Evolutionary conservation across 2,113 vertebrate species (phyloP).

Genomic region (Oreochromis tanganicae): DNA sequence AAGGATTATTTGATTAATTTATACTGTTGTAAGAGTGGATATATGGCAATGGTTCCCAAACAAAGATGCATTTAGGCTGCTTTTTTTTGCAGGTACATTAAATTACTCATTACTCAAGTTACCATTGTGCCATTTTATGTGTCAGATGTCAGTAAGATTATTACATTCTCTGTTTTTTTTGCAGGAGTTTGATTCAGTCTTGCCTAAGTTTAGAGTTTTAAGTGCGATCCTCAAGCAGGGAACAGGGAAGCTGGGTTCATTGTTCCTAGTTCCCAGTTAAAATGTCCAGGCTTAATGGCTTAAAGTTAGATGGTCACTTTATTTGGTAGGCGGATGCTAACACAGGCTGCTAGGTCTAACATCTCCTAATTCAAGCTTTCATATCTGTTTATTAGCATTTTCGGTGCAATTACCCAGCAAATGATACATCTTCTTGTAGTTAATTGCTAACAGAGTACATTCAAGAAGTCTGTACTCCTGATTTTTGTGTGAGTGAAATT

Average conservation of each 20-base stretch:
- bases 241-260: neutral
- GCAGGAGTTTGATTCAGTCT: neutral
- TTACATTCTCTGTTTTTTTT: neutral
- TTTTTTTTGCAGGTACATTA: neutral
- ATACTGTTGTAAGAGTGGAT: neutral
- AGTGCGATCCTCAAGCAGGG: accelerated
- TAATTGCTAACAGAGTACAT: neutral
- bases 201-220: neutral
- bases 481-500: neutral
- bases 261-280: neutral
- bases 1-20: neutral
- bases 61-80: neutral
- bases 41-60: neutral
- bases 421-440: neutral
- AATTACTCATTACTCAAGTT: neutral
- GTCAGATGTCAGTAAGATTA: neutral
- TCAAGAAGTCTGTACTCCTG: neutral
- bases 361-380: neutral
- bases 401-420: neutral
- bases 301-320: neutral
- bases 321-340: neutral
- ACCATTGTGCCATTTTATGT: neutral
- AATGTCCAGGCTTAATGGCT: neutral
- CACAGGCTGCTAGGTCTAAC: neutral
- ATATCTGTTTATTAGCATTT: neutral